phyloP scores from a whole-genome alignment of 2,888 invertebrate species.

The Liopterus haemorrhoidalis region DNA sequence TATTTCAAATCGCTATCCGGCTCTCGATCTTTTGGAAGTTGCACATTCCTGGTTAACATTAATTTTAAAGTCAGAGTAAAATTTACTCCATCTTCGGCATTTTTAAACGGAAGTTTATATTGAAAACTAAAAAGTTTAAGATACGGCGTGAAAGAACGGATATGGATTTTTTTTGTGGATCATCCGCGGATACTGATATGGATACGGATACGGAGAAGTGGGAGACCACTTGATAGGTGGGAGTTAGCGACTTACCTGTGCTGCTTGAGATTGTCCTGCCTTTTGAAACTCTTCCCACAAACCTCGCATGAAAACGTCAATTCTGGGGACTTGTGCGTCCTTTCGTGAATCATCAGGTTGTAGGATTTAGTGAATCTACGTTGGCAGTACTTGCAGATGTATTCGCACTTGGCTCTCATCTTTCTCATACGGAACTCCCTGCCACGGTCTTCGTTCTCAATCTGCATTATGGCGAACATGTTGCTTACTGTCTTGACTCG shows the following conservation, averaged over 20 bases:
- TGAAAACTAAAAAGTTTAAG: too few species aligned
- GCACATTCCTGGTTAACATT: too few species aligned
- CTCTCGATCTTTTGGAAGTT: too few species aligned
- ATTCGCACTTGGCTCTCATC: constrained; percentile 93
- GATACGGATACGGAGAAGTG: background rate
- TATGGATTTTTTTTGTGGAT: constrained; percentile 3
- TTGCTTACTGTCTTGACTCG: constrained; percentile 42
- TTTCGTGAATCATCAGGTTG: constrained; percentile 97
- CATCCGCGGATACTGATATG: too few species aligned
- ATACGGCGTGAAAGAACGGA: too few species aligned
- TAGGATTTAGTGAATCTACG: constrained; percentile 97
- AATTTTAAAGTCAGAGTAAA: too few species aligned
- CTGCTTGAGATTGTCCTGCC: constrained; percentile 93
- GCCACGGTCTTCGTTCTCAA: constrained; percentile 79
- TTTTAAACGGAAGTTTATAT: too few species aligned
- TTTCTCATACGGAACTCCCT: constrained; percentile 81
- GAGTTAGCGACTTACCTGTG: constrained; percentile 65
- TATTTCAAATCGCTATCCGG: too few species aligned
- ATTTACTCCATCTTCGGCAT: too few species aligned
- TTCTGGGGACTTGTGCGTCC: constrained; percentile 95
- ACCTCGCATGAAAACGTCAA: constrained; percentile 96
- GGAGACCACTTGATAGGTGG: constrained; percentile 6
- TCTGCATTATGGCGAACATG: constrained; percentile 88
- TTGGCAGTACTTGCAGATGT: constrained; percentile 96
- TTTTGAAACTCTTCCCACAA: constrained; percentile 95